Evolutionary conservation across 2,888 invertebrate species (phyloP).

Genomic region (Capitulum mitella): DNA sequence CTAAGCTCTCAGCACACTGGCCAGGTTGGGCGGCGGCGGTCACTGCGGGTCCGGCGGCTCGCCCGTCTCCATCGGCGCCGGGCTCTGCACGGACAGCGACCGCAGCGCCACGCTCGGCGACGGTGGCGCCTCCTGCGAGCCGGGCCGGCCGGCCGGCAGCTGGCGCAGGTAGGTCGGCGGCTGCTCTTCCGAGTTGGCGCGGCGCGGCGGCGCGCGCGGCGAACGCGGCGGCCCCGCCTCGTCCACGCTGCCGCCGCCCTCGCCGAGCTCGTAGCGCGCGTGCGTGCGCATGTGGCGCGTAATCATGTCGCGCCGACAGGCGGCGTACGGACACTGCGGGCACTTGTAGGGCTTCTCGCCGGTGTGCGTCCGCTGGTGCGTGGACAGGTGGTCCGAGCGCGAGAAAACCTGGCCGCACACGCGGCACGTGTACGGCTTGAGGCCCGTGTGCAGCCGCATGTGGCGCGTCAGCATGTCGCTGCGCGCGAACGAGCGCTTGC

Average conservation of each 20-base stretch:
- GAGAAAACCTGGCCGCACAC: conserved; percentile 94
- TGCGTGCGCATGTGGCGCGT: conserved; percentile 97
- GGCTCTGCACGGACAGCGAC: conserved; percentile 39
- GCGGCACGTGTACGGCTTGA: conserved; percentile 94
- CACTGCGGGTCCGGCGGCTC: not conserved
- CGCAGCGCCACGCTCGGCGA: conserved; percentile 38
- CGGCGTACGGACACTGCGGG: conserved; percentile 95
- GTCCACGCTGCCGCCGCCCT: conserved; percentile 30
- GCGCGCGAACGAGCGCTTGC: conserved; percentile 87
- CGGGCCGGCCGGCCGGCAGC: conserved; percentile 2
- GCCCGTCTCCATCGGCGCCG: conserved; percentile 34
- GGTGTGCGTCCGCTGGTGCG: conserved; percentile 95
- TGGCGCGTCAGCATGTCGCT: conserved; percentile 98
- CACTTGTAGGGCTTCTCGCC: conserved; percentile 98
- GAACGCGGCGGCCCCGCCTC: conserved; percentile 24
- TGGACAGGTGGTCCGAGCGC: conserved; percentile 95
- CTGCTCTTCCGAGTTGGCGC: conserved; percentile 20
- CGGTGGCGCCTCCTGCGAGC: conserved; percentile 35
- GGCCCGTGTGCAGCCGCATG: conserved; percentile 93
- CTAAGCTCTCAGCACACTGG: too few species aligned
- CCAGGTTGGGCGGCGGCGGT: not conserved
- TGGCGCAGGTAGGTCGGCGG: conserved; percentile 36
- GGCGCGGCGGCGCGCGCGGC: conserved; percentile 11
- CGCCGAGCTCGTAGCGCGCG: conserved; percentile 55
- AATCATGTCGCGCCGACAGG: conserved; percentile 98